A percentile compares a stretch with the other conserved stretches of the same genome.
These are phyloP conservation scores for Piscicola geometra DNA, from an alignment of 2,888 invertebrate species.

Conservation along the genomic window DNA sequence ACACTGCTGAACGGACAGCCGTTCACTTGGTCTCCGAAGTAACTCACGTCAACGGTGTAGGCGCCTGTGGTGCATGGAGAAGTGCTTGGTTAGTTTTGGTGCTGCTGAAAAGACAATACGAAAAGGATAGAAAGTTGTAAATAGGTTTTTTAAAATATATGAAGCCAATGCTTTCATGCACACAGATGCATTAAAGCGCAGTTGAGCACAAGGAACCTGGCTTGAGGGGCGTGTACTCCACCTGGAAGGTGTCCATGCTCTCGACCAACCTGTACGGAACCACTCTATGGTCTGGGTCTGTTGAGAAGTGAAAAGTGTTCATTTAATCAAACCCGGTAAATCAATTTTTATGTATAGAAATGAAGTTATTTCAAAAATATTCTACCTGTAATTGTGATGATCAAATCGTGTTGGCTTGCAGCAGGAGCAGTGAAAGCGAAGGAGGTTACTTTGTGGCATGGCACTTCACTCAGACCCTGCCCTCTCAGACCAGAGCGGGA, in stretches of 20 bases:
- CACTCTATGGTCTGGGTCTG: slow-evolving; percentile 27
- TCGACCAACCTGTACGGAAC: slow-evolving; percentile 19
- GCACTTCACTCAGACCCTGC: slow-evolving; percentile 11
- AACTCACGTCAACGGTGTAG: slow-evolving; percentile 55
- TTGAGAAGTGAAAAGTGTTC: neutral
- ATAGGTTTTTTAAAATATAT: neutral
- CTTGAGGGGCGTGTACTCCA: slow-evolving; percentile 32
- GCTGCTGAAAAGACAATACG: neutral
- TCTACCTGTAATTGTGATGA: slow-evolving; percentile 30
- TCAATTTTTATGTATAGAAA: too few species aligned
- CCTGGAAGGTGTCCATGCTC: slow-evolving; percentile 26
- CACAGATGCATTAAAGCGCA: too few species aligned
- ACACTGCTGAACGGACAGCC: slow-evolving; percentile 93
- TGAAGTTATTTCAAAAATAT: neutral
- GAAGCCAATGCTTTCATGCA: too few species aligned
- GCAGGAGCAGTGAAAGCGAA: slow-evolving; percentile 33
- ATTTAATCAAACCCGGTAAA: too few species aligned
- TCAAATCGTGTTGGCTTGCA: slow-evolving; percentile 24
- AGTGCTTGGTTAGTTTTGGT: too few species aligned
- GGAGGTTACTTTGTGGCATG: slow-evolving; percentile 26
- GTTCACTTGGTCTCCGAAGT: slow-evolving; percentile 63
- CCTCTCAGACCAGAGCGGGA: slow-evolving; percentile 18
- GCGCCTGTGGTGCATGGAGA: slow-evolving; percentile 39
- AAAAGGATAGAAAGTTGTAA: neutral
- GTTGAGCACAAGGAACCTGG: slow-evolving; percentile 12